Conservation (phyloP, 2,888 invertebrate genomes). For the Cephus rjabovi region DNA sequence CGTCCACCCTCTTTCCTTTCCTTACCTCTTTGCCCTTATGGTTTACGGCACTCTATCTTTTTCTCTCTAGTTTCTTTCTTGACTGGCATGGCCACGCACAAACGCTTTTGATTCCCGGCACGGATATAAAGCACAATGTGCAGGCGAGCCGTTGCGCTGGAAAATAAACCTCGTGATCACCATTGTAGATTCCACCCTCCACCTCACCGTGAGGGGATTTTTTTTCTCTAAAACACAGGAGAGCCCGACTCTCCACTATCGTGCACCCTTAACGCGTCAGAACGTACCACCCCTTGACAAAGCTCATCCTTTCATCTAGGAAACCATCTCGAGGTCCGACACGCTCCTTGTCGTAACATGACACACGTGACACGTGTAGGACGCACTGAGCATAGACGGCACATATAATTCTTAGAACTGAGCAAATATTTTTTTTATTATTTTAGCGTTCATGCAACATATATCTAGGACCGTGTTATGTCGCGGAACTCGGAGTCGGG, state of each 20-base stretch:
- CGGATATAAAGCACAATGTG: background rate
- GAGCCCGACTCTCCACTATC: background rate
- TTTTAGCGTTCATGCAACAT: background rate
- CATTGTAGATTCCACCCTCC: background rate
- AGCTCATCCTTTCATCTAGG: background rate
- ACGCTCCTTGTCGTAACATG: background rate
- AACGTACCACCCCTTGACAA: background rate
- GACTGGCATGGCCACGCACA: background rate
- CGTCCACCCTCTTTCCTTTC: background rate
- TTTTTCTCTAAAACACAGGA: background rate
- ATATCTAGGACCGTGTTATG: background rate
- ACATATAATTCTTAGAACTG: background rate
- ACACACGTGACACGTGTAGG: background rate
- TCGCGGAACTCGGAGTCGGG: background rate
- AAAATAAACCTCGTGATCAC: slow-evolving; percentile 1
- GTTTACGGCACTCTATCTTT: background rate
- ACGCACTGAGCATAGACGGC: background rate
- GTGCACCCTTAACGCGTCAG: background rate
- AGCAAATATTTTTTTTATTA: background rate
- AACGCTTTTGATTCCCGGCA: background rate
- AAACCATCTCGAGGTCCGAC: background rate
- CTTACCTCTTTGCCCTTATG: background rate
- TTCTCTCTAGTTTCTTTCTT: background rate
- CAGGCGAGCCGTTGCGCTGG: slow-evolving; percentile 3
- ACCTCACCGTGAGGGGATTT: background rate